Conservation (phyloP, 2,888 invertebrate genomes). For the Eilema depressum region DNA sequence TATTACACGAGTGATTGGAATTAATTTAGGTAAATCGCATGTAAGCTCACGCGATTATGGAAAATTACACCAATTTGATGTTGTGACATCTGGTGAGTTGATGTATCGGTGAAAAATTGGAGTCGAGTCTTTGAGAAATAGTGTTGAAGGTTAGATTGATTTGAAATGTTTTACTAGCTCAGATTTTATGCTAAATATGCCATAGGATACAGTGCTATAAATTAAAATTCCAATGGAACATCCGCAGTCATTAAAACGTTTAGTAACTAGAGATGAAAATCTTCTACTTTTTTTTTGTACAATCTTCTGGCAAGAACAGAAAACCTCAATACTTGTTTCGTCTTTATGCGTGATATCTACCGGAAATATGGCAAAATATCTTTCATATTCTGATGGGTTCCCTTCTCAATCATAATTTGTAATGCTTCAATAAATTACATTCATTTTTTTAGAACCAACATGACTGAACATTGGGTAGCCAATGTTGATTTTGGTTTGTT, state of each 20-base stretch:
- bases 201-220: not conserved
- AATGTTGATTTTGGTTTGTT: not conserved
- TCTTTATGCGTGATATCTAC: not conserved
- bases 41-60: conserved; percentile 31
- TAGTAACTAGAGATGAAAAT: not conserved
- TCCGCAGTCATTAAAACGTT: not conserved
- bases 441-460: not conserved
- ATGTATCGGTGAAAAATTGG: conserved; percentile 5
- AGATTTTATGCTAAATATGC: too few relatives aligned
- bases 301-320: not conserved
- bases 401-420: conserved; percentile 3
- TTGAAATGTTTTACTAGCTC: too few relatives aligned
- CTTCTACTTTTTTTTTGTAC: not conserved
- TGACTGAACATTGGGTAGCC: not conserved
- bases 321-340: not conserved
- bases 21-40: conserved; percentile 32
- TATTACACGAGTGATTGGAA: conserved; percentile 40
- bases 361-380: not conserved
- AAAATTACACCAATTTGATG: conserved; percentile 26
- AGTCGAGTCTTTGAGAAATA: not conserved
- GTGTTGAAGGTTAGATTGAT: too few relatives aligned
- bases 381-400: not conserved
- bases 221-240: too few relatives aligned
- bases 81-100: conserved; percentile 24
- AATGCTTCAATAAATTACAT: conserved; percentile 5